Evolutionary conservation across 2,113 vertebrate genomes (phyloP), one percentile per base, ranked within the genome.

Genomic region (Lagopus muta): DNA sequence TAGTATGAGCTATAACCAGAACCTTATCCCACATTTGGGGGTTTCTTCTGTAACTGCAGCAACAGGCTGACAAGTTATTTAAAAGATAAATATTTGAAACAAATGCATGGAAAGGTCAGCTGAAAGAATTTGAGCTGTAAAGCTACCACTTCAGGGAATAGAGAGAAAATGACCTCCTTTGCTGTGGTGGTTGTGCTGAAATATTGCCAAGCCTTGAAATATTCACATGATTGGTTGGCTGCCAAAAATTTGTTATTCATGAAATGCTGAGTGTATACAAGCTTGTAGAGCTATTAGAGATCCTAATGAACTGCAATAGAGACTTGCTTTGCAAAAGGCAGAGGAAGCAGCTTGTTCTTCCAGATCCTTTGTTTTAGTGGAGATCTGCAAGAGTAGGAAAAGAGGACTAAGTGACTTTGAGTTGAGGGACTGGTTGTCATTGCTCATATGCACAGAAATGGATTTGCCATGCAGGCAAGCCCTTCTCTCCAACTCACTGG

Each of bases 201-300:
- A 86, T 81, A 83, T 77, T 93, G 95, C 96, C 97, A 96, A 95
- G 90, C 81, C 92, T 87, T 92, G 95, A 95, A 96, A 97, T 92
- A 95, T 86, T 93, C 86, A 84, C 88, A 95, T 94, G 85, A 93
- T 86, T 96, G 96, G 91, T 89, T 93, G 90, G 88, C 92, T 97
- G 96, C 96, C 97, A 97, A 74, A 94, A 93, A 21, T 52, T 93
- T 94, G 82, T 89, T 95, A 92, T 96, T 91, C 92, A 88, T 95
- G 75, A 96, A 96, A 97, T 88, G 91, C 82, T 79, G 94, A 45
- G 61, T 83, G 81, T 93, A 83, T 69, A 93, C 83, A 79, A 87
- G 83, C 88, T 84, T 96, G 83, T 85, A 89, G 89, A 84, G 88
- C 83, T 86, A 93, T 93, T 94, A 87, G 61, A 61, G 82, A 69